Base-by-base conservation (phyloP, 2,888 invertebrate species). In the Tuta absoluta region DNA sequence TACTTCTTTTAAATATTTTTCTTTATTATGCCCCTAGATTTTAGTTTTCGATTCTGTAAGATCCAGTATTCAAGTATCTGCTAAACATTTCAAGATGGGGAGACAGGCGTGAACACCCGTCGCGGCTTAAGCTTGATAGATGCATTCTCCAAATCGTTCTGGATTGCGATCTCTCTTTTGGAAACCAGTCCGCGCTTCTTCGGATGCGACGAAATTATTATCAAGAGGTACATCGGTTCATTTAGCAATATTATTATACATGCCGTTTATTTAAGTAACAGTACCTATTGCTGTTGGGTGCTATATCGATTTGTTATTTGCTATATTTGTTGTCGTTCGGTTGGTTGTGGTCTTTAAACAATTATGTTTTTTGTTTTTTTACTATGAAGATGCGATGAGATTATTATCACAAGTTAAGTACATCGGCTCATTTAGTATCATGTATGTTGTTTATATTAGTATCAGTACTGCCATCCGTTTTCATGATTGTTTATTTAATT, bases 101-200 rank as follows among this genome's bases (percentile, higher is more conserved):
- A 71, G 53, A 66, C 66, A 69, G 64, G 51, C 56, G 23, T 63
- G 45, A 69, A 69, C 73, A 69, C 63, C 68, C 69, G 66, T 12
- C 21, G 17, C 24, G 61, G 17, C 61, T 48, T 23, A 28, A 14
- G 11, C 67, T 69, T 72, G 77, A 81, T 79, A 78, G 78, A 83
- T 78, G 80, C 70, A 78, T 77, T 63, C 71, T 71, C 72, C 66
- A 73, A 72, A 78, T 65, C 67, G 66, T 48, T 57, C 21, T 48
- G 19, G 28, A 60, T 33, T 49, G 23, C 56, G 17, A 56, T 56
- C 56, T 56, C 14, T 53, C 53, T 11, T 53, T 53, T 24, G 28
- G 56, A n/a, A 56, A 56, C 56, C 28, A n/a, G 56, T 56, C 23
- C 14, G 12, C 10, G 56, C 56, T 56, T 56, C 56, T 56, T 56